These are phyloP conservation scores for Diplolepis rosae DNA, from an alignment of 2,888 invertebrate species.

Conservation along the genomic window DNA sequence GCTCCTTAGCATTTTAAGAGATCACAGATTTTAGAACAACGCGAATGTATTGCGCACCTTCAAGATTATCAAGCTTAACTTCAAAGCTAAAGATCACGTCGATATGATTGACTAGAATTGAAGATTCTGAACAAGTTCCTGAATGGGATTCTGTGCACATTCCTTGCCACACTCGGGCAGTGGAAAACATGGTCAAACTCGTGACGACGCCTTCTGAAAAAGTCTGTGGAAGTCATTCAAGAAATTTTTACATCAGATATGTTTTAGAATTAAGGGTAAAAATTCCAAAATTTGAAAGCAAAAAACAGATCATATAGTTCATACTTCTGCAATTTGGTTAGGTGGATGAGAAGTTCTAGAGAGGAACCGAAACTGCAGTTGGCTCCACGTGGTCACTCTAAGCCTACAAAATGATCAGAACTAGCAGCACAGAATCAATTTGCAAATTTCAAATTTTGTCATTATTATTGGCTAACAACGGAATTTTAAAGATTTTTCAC, in stretches of 20 bases:
- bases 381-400: no score
- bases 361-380: no score
- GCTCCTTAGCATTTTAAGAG: background rate
- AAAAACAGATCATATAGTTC: no score
- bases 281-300: background rate
- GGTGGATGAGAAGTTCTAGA: no score
- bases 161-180: slow-evolving; percentile 24
- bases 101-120: background rate
- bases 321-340: no score
- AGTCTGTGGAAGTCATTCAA: slow-evolving; percentile 18
- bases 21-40: background rate
- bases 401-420: no score
- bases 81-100: background rate
- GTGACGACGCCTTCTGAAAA: background rate
- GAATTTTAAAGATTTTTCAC: no score
- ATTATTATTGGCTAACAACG: no score
- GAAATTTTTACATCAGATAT: no score
- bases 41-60: background rate
- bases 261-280: no score
- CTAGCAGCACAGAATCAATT: no score
- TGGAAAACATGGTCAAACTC: slow-evolving; percentile 2
- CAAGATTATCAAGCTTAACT: background rate
- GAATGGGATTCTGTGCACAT: background rate
- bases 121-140: background rate
- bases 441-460: no score